These are phyloP conservation scores for Bombus pascuorum DNA, from an alignment of 1,140 invertebrate genomes.

Conservation along the genomic window DNA sequence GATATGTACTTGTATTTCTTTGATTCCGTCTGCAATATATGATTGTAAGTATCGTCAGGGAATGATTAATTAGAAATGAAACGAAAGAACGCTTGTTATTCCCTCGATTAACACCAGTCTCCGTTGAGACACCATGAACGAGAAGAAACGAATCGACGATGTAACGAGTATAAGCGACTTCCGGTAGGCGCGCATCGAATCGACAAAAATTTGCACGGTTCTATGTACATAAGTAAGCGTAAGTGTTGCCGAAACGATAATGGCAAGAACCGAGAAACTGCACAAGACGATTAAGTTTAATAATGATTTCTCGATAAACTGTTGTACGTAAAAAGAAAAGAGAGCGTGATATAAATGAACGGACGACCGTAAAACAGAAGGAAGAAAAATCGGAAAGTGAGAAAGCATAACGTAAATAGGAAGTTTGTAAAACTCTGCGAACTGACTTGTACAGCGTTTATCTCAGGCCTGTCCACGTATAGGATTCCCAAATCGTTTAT, in stretches of 20 bases:
- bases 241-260: slow-evolving; percentile 13
- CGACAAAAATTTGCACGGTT: slow-evolving; percentile 15
- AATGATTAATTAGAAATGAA: neutral
- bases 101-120: neutral
- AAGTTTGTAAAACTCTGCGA: slow-evolving; percentile 34
- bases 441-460: slow-evolving; percentile 39
- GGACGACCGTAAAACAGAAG: neutral
- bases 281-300: slow-evolving; percentile 46
- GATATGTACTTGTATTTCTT: no score
- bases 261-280: slow-evolving; percentile 20
- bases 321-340: neutral
- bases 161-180: neutral
- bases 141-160: neutral
- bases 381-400: neutral
- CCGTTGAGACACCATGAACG: neutral
- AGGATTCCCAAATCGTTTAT: no score
- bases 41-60: neutral
- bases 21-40: neutral
- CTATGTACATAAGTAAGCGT: slow-evolving; percentile 36
- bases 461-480: slow-evolving; percentile 20
- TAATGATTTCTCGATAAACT: slow-evolving; percentile 17
- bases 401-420: neutral
- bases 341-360: neutral
- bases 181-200: neutral
- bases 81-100: neutral